These are phyloP conservation scores for Imbricaverruca yamaguchii DNA, from an alignment of 2,888 invertebrate genomes.

Conservation along the genomic window DNA sequence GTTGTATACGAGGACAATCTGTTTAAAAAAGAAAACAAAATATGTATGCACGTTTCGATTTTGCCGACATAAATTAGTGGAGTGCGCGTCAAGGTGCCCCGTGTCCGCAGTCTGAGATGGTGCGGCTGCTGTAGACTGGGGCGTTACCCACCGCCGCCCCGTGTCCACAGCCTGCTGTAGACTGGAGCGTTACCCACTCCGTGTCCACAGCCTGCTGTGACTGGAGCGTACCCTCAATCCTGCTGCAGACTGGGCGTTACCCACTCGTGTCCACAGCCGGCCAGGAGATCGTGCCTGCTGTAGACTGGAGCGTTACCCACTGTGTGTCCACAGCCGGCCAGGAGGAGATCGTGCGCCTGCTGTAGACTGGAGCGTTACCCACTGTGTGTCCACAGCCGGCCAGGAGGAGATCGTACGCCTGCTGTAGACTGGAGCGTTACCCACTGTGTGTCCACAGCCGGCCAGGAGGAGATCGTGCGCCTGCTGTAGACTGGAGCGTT, in stretches of 20 bases:
- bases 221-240: too few species aligned
- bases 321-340: slow-evolving; percentile 67
- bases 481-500: not conserved
- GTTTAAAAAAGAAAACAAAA: too few species aligned
- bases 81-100: too few species aligned
- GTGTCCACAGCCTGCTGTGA: slow-evolving; percentile 75
- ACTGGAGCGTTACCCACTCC: slow-evolving; percentile 18
- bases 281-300: slow-evolving; percentile 83
- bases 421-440: not conserved
- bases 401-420: slow-evolving; percentile 60
- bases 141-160: not conserved
- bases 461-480: slow-evolving; percentile 65
- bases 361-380: not conserved
- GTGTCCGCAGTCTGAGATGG: slow-evolving; percentile 58
- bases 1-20: too few species aligned
- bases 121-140: not conserved
- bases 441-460: slow-evolving; percentile 53
- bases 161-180: slow-evolving; percentile 66
- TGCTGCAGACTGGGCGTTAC: slow-evolving; percentile 54
- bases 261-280: slow-evolving; percentile 56
- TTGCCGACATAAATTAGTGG: too few species aligned
- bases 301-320: slow-evolving; percentile 47
- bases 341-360: slow-evolving; percentile 52
- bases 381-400: slow-evolving; percentile 57
- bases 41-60: too few species aligned